Percentiles rank a stretch among this genome's conserved stretches.
phyloP scores from a whole-genome alignment of 2,113 vertebrate genomes.

The Tichodroma muraria region DNA sequence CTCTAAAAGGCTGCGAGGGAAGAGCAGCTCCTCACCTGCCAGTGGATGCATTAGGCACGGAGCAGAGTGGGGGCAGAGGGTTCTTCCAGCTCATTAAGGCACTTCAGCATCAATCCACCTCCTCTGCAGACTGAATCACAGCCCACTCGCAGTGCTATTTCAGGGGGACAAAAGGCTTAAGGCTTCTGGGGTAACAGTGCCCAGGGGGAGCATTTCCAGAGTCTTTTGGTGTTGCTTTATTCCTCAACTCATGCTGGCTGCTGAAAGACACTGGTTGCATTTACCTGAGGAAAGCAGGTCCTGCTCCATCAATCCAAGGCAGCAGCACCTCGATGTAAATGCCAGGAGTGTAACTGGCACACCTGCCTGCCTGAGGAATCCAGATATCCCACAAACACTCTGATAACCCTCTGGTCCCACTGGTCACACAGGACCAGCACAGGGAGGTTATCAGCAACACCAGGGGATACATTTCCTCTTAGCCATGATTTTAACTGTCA shows the following conservation, averaged over 20 bases:
- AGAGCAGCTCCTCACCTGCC: not conserved
- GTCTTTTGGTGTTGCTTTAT: not conserved
- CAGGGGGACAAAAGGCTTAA: not conserved
- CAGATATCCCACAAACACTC: not conserved
- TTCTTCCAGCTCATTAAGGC: constrained; percentile 32
- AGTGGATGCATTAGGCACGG: not conserved
- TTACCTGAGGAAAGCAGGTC: not conserved
- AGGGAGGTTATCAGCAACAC: not conserved
- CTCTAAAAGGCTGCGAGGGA: not conserved
- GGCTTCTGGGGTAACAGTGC: not conserved
- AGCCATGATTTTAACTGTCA: not conserved
- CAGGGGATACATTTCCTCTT: not conserved
- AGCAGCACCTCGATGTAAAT: not conserved
- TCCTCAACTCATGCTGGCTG: not conserved
- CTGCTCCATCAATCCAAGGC: not conserved
- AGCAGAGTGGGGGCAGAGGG: not conserved
- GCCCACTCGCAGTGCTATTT: not conserved
- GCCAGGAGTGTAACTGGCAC: not conserved
- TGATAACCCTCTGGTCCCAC: not conserved
- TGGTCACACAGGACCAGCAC: not conserved
- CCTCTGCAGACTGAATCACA: not conserved
- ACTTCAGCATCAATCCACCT: not conserved
- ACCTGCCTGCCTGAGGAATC: not conserved
- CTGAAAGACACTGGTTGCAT: not conserved
- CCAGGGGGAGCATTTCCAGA: not conserved